A percentile compares a stretch with the other conserved stretches of the same genome.
Conservation (phyloP, 2,888 invertebrate species). For the Apotomis betuletana region DNA sequence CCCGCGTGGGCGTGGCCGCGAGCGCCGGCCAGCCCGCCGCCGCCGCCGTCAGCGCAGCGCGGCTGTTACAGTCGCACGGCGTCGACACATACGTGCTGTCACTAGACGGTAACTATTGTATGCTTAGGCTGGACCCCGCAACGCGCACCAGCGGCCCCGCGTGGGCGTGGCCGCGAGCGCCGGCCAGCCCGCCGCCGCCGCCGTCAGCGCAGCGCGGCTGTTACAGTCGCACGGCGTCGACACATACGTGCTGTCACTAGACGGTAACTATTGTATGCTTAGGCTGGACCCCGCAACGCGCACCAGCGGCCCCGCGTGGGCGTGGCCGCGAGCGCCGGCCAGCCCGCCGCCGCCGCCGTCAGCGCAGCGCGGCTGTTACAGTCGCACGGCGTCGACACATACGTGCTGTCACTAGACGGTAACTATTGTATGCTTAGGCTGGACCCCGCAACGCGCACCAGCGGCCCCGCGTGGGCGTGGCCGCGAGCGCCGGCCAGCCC, state of each 20-base stretch:
- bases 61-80: conserved; percentile 81
- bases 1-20: conserved; percentile 89
- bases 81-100: conserved; percentile 61
- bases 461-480: conserved; percentile 90
- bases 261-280: neutral
- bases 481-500: conserved; percentile 86
- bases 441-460: too few species aligned
- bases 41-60: conserved; percentile 81
- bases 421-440: too few species aligned
- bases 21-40: conserved; percentile 82
- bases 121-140: too few species aligned
- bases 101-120: conserved; percentile 1
- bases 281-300: too few species aligned
- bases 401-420: conserved; percentile 53
- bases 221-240: conserved; percentile 83
- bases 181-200: conserved; percentile 78
- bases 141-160: conserved; percentile 83
- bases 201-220: conserved; percentile 74
- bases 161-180: conserved; percentile 90
- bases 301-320: conserved; percentile 88
- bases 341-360: conserved; percentile 78
- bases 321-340: conserved; percentile 88
- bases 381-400: conserved; percentile 83
- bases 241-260: conserved; percentile 53
- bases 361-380: conserved; percentile 55